Conservation (phyloP, 2,888 invertebrate genomes). For the Erebia aethiops region DNA sequence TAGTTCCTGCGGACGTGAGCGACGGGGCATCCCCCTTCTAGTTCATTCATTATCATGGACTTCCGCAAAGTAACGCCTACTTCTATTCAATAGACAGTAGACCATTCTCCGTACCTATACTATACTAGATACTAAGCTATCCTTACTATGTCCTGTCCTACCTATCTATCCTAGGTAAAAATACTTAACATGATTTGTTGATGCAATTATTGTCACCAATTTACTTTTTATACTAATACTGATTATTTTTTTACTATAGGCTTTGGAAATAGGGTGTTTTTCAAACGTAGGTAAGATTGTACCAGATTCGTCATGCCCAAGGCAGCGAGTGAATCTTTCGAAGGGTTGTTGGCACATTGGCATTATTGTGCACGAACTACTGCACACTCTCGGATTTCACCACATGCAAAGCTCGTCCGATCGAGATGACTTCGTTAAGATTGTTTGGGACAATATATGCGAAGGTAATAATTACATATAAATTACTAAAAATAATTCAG, state of each 20-base stretch:
- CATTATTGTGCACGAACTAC: conserved; percentile 89
- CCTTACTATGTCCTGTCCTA: no score
- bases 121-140: no score
- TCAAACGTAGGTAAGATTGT: conserved; percentile 64
- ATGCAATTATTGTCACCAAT: no score
- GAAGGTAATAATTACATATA: conserved; percentile 80
- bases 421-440: conserved; percentile 88
- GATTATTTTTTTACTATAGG: conserved; percentile 82
- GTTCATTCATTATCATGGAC: no score
- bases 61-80: no score
- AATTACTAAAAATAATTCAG: no score
- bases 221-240: not conserved
- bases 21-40: no score
- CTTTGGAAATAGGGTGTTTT: conserved; percentile 85
- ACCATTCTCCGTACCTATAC: no score
- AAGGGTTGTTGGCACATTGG: conserved; percentile 84
- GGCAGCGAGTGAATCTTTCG: conserved; percentile 79
- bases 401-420: conserved; percentile 93
- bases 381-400: conserved; percentile 91
- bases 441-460: conserved; percentile 88
- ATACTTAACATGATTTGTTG: no score
- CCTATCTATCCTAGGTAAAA: no score
- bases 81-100: no score
- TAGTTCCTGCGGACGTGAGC: no score
- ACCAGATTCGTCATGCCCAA: conserved; percentile 47